Percentiles rank a stretch among this genome's conserved stretches.
These are phyloP conservation scores for Drosophila fulvimacula DNA, from an alignment of 2,888 invertebrate species.

Conservation along the genomic window DNA sequence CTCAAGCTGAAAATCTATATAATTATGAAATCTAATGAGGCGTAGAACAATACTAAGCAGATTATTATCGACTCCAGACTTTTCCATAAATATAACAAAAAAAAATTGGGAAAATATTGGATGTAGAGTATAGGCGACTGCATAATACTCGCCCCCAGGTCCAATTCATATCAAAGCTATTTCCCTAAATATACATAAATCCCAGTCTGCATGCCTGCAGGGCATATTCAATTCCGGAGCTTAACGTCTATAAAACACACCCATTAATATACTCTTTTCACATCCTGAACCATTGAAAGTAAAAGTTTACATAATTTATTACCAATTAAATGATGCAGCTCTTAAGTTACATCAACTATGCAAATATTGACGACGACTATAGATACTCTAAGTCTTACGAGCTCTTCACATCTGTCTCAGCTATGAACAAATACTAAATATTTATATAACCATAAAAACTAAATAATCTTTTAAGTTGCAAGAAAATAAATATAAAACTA, in stretches of 20 bases:
- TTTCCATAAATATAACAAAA: neutral
- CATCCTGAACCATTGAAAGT: neutral
- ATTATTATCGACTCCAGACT: neutral
- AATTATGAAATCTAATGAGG: constrained; percentile 1
- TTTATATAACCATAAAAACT: neutral
- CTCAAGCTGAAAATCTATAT: neutral
- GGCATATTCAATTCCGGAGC: neutral
- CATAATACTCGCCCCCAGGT: neutral
- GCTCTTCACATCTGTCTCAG: neutral
- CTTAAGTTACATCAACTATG: neutral
- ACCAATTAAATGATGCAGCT: neutral
- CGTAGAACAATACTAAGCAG: neutral
- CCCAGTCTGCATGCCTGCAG: neutral
- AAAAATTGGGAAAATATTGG: too few species aligned
- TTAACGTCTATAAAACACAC: too few species aligned
- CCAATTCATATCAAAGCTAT: neutral
- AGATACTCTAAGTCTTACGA: neutral
- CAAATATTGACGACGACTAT: neutral
- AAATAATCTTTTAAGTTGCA: neutral
- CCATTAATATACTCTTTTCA: neutral
- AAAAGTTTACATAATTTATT: neutral
- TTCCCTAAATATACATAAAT: neutral
- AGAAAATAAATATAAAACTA: neutral
- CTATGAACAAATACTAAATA: neutral
- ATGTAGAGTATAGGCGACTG: too few species aligned